Evolutionary conservation across 2,797 vertebrate species (phyloP), one percentile per base, ranked within the genome.

Genomic region (Pseudochirops corinnae): DNA sequence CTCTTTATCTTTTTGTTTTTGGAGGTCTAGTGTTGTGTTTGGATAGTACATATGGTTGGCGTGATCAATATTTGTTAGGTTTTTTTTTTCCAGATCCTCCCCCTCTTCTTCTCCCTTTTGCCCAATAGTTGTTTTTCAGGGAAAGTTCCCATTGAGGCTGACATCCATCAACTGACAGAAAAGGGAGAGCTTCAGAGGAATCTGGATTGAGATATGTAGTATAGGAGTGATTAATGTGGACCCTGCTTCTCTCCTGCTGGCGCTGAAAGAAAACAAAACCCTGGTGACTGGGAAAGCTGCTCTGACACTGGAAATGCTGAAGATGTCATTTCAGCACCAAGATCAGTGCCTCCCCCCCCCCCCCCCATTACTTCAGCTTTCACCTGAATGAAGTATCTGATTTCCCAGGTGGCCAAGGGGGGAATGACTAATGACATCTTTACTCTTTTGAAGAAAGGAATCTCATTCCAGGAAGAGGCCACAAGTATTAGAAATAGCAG

Each of bases 391-490:
- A 95, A 82, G 16, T 3, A 18, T 90, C 33, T 96, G 67, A n/a
- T 28, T 90, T 28, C 28, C 55, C 5, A 90, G 60, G 39, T 55
- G 9, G 14, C 93, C 28, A 31, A 31, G 0, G 14, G 91, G 29
- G 62, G 33, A 90, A 55, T 29, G 28, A 5, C 46, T 87, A 46
- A 29, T 91, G 56, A 18, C 50, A 18, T 93, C 56, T 55, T 92
- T 95, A 91, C n/a, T 96, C 12, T 52, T 33, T 6, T 90, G 39
- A 97, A 90, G 90, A 92, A 3, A 55, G n/a, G 92, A 87, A 33
- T 46, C 3, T 92, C 33, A 18, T 93, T n/a, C 39, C 21, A 0
- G 24, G 39, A 21, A 46, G 21, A 87, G 21, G 74, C 10, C 74
- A 87, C 39, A 26, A 50, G 9, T 50, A 87, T 87, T 87, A 87